These are phyloP conservation scores for Pristionchus japonicus DNA, from an alignment of 2,888 invertebrate genomes.

Conservation along the genomic window DNA sequence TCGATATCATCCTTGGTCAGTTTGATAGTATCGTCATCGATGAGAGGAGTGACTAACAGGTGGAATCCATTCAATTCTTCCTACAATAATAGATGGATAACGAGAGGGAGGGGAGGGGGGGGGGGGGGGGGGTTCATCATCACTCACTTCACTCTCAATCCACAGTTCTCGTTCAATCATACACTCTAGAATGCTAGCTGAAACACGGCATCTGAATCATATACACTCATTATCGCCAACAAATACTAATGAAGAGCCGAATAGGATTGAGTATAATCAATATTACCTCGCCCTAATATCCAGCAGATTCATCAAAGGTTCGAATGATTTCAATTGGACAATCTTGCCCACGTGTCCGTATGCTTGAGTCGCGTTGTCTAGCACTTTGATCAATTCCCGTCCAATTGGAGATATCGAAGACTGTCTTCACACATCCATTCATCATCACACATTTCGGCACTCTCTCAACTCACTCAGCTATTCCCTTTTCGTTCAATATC, in stretches of 20 bases:
- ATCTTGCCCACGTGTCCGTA: slow-evolving; percentile 81
- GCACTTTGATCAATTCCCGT: slow-evolving; percentile 90
- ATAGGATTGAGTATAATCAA: neutral
- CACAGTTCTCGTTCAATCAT: slow-evolving; percentile 39
- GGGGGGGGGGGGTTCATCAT: no score
- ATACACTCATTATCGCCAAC: neutral
- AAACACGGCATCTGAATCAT: slow-evolving; percentile 30
- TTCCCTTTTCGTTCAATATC: slow-evolving; percentile 89
- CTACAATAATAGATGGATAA: no score
- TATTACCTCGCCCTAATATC: slow-evolving; percentile 20
- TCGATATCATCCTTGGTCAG: slow-evolving; percentile 52
- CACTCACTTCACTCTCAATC: neutral
- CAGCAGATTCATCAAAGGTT: neutral
- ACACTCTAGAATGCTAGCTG: slow-evolving; percentile 24
- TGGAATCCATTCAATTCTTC: slow-evolving; percentile 83
- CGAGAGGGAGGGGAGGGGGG: no score
- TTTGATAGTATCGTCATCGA: slow-evolving; percentile 81
- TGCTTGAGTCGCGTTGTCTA: slow-evolving; percentile 94
- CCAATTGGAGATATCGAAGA: slow-evolving; percentile 88
- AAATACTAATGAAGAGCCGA: neutral
- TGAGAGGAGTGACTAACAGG: slow-evolving; percentile 86
- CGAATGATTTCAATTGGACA: slow-evolving; percentile 14
- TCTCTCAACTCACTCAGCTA: slow-evolving; percentile 78
- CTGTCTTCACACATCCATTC: slow-evolving; percentile 78
- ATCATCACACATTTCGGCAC: neutral